Evolutionary conservation across 2,113 vertebrate genomes (phyloP), one percentile per base, ranked within the genome.

Genomic region (Larimichthys crocea): DNA sequence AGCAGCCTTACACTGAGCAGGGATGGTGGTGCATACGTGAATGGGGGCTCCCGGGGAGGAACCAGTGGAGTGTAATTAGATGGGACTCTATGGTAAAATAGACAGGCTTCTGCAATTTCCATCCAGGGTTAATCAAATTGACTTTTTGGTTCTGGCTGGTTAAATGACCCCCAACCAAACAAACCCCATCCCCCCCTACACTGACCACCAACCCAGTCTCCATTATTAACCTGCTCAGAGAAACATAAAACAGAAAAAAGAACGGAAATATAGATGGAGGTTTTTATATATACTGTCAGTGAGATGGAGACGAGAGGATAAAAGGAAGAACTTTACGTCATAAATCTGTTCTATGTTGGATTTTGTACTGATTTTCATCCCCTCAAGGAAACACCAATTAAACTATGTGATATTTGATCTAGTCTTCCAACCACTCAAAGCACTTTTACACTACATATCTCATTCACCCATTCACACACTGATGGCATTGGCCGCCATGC

Each of bases 81-180:
- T 55, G 6, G 46, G 56, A 72, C 26, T 8, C 69, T 71, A 69
- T 64, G 59, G 53, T 20, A 60, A 63, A 76, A 78, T 61, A 71
- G 63, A 68, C 75, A 85, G 84, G 48, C 60, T n/a, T 40, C 74
- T 57, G 69, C 55, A 56, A 64, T 85, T 74, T 87, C 74, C 82
- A 76, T 53, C 46, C 53, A 48, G 56, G 53, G 86, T 81, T 64
- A 74, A 91, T 86, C 70, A 61, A 76, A 87, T 74, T 57, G 72
- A 61, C 79, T 73, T 48, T 80, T 52, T 79, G 72, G 31, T 22
- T 65, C 56, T 73, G 35, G 68, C 10, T 62, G 46, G 42, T 65
- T 17, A 35, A 55, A 22, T 14, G 63, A 77, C 52, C 77, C 59
- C 60, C 10, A 5, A 76, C 72, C 53, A 74, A 60, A 62, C 44